Conservation (phyloP, 1,140 invertebrate genomes). For the Drosophila micromelanica region DNA sequence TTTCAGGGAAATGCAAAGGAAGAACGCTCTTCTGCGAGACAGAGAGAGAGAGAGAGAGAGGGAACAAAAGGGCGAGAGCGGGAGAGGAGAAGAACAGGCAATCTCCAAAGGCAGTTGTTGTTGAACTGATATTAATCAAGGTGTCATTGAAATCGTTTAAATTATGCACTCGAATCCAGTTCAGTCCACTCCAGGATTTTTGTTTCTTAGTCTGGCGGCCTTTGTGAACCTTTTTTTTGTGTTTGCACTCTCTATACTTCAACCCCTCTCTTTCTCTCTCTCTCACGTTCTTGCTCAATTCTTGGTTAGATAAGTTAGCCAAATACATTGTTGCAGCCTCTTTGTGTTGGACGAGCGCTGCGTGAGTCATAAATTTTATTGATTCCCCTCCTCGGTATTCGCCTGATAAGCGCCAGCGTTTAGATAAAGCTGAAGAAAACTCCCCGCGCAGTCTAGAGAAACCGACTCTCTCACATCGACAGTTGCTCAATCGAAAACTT, state of each 20-base stretch:
- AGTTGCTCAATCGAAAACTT: constrained; percentile 24
- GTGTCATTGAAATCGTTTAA: constrained; percentile 84
- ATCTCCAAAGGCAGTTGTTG: constrained; percentile 51
- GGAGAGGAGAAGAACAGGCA: constrained; percentile 36
- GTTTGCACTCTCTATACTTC: constrained; percentile 10
- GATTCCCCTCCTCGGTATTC: constrained; percentile 28
- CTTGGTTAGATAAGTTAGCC: constrained; percentile 48
- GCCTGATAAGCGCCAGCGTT: constrained; percentile 76
- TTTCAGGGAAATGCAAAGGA: constrained; percentile 69
- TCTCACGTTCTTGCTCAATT: neutral
- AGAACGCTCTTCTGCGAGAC: neutral
- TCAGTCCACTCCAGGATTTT: constrained; percentile 55
- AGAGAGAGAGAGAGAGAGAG: constrained; percentile 9
- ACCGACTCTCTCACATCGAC: constrained; percentile 26
- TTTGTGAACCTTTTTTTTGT: constrained; percentile 64
- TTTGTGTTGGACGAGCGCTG: constrained; percentile 36
- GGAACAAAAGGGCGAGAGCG: neutral
- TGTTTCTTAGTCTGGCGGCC: constrained; percentile 56
- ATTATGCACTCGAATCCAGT: constrained; percentile 68
- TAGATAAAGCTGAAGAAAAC: constrained; percentile 61
- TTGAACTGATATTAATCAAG: constrained; percentile 79
- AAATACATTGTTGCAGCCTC: constrained; percentile 53
- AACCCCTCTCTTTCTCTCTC: neutral
- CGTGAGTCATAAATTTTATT: constrained; percentile 73
- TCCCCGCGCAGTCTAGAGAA: constrained; percentile 9